Base-by-base conservation (phyloP, 2,113 vertebrate species). In the Pogonocichla stellata region DNA sequence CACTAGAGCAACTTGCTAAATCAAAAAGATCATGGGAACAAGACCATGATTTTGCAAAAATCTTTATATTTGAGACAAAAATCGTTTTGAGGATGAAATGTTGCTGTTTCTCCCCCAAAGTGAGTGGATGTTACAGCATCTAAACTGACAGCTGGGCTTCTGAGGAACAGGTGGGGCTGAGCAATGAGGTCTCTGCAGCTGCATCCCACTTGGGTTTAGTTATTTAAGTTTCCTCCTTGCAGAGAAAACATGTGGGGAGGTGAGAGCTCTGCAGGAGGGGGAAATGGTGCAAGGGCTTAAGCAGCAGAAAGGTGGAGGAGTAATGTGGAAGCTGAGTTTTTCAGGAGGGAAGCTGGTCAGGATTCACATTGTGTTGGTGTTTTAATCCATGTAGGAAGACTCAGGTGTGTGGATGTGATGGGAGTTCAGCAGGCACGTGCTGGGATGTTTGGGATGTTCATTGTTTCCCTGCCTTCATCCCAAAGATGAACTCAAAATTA, bases 341-440 rank as follows among this genome's bases (percentile, higher is more conserved):
- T 28, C 10, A n/a, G 33, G 67, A 18, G 23, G 36, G 34, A 4
- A 25, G 23, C 7, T 33, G 51, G 19, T 71, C 8, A 17, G 50
- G 50, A 19, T 50, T 47, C 22, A 22, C 0, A 0, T 20, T 66
- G 48, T 28, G 26, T 24, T 78, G 78, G 54, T 56, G 4, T 65
- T 83, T 88, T 33, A 56, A 20, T 80, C 75, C 13, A 1, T 20
- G 33, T 8, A 9, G 34, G 50, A 36, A 45, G 58, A 14, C 23
- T 56, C 0, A 1, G 43, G 4, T 47, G n/a, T 26, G 10, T 22
- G 16, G 26, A 25, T 48, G 26, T 3, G 53, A 20, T 83, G 58
- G 53, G 20, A 11, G 2, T 7, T 53, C 74, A 74, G 42, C 5
- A 4, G 47, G n/a, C 4, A 2, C n/a, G n/a, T 80, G 42, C n/a